Evolutionary conservation across 1,140 invertebrate species (phyloP).

Genomic region (Lepeophtheirus salmonis): DNA sequence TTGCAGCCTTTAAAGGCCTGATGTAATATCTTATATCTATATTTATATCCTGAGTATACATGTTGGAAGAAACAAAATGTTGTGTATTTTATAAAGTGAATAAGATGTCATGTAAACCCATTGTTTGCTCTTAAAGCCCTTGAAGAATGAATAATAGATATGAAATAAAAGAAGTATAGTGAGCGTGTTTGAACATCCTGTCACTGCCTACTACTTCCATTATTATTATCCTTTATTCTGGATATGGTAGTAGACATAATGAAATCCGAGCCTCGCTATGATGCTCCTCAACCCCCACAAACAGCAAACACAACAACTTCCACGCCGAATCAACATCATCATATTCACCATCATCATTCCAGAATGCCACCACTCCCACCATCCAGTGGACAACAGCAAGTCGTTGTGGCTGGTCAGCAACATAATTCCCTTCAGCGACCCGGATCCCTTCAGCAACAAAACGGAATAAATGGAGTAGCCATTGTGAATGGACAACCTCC

Average conservation of each 20-base stretch:
- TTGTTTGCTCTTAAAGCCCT: too few relatives aligned
- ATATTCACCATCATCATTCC: not conserved
- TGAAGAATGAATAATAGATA: too few relatives aligned
- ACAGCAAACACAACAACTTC: not conserved
- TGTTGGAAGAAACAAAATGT: too few relatives aligned
- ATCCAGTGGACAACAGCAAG: not conserved
- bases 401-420: not conserved
- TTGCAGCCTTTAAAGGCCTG: not conserved
- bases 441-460: not conserved
- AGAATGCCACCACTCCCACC: not conserved
- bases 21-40: too few relatives aligned
- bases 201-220: too few relatives aligned
- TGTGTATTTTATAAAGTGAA: too few relatives aligned
- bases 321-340: not conserved
- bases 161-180: too few relatives aligned
- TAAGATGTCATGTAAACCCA: too few relatives aligned
- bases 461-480: not conserved
- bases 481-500: conserved; percentile 1
- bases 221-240: too few relatives aligned
- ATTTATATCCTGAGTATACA: too few relatives aligned
- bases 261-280: conserved; percentile 4
- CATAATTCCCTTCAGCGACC: not conserved
- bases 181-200: too few relatives aligned
- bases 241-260: conserved; percentile 9
- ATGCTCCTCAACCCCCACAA: conserved; percentile 5